Conservation (phyloP, 2,113 vertebrate species). For the Gallinago media region DNA sequence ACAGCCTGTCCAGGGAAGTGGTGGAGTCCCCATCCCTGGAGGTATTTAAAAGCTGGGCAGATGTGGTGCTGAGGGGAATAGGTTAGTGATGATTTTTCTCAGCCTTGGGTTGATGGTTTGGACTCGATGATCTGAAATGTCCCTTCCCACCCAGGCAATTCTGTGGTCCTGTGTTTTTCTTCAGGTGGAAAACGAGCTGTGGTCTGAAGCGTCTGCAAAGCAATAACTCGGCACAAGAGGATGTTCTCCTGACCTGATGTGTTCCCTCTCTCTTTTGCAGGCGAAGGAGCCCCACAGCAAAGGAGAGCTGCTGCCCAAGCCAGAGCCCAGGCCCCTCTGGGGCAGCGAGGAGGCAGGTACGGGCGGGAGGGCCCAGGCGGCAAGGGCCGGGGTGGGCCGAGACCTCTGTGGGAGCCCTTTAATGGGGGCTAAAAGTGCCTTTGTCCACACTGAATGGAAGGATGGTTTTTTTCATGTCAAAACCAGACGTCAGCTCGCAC, state of each 20-base stretch:
- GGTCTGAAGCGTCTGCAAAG: neutral
- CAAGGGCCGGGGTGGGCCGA: fast-evolving
- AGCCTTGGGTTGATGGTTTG: no score
- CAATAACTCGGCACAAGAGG: neutral
- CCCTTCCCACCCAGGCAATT: no score
- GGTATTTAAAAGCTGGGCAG: no score
- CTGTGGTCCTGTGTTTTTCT: neutral
- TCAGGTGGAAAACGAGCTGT: neutral
- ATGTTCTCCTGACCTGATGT: neutral
- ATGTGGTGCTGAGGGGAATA: no score
- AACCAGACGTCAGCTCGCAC: neutral
- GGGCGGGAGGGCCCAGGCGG: fast-evolving
- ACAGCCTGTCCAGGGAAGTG: no score
- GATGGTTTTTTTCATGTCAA: neutral
- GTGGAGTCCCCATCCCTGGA: no score
- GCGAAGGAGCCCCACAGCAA: constrained; percentile 74
- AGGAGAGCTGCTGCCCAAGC: constrained; percentile 55
- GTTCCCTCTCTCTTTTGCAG: constrained; percentile 75
- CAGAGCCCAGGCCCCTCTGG: constrained; percentile 76
- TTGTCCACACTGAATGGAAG: neutral
- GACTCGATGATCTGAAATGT: no score
- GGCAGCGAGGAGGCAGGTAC: constrained; percentile 75
- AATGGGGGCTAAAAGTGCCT: neutral
- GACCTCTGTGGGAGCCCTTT: neutral
- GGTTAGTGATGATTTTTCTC: no score